Conservation (phyloP, 35 echinoderm and acorn worm genomes). For the Lytechinus variegatus region DNA sequence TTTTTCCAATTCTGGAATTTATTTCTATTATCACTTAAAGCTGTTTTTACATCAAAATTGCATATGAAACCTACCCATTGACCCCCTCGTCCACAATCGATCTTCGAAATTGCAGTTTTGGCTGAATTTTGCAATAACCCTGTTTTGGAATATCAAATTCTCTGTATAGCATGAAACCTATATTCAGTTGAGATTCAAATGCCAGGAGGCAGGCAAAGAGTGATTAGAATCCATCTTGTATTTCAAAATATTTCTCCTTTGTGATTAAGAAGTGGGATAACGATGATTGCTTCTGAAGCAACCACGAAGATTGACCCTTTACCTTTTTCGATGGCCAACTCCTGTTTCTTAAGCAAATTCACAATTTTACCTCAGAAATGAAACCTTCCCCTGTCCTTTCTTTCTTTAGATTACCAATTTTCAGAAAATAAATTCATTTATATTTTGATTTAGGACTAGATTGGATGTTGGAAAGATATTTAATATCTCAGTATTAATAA, state of each 20-base stretch:
- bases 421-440: neutral
- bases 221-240: conserved; percentile 5
- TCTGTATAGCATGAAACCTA: neutral
- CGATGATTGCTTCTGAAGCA: neutral
- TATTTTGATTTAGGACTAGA: neutral
- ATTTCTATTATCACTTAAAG: neutral
- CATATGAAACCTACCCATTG: neutral
- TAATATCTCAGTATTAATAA: neutral
- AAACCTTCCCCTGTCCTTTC: neutral
- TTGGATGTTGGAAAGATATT: neutral
- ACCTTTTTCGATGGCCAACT: no score
- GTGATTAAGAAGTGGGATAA: neutral
- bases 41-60: neutral
- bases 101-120: neutral
- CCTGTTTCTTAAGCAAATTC: neutral
- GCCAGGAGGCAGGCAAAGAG: neutral
- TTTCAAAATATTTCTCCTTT: conserved; percentile 10
- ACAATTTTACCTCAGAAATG: neutral
- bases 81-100: neutral
- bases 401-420: neutral
- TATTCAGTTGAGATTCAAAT: neutral
- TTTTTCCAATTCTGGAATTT: neutral
- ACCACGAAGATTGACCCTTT: neutral
- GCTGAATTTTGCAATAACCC: conserved; percentile 12
- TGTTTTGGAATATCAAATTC: neutral